These are phyloP conservation scores for Synergus japonicus DNA, from an alignment of 2,888 invertebrate species.

Conservation along the genomic window DNA sequence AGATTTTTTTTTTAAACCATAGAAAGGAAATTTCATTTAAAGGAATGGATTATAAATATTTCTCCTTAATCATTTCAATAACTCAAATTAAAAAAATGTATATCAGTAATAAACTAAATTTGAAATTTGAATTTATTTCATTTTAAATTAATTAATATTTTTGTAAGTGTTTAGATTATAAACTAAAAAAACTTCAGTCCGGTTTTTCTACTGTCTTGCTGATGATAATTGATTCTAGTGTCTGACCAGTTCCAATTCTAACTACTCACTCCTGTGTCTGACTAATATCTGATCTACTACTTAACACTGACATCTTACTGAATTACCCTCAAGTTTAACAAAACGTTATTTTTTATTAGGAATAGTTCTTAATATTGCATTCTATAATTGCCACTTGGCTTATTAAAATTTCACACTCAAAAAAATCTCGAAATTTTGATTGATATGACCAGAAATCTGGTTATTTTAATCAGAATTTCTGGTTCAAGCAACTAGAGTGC, in stretches of 20 bases:
- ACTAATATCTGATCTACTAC: conserved; percentile 13
- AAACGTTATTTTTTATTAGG: too few relatives aligned
- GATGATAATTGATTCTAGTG: neutral
- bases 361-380: too few relatives aligned
- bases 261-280: conserved; percentile 8
- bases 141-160: neutral
- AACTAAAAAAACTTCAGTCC: neutral
- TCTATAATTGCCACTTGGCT: too few relatives aligned
- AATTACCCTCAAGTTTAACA: neutral
- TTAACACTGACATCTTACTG: neutral
- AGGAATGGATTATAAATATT: neutral
- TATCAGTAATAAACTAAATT: neutral
- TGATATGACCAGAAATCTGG: too few relatives aligned
- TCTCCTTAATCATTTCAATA: too few relatives aligned
- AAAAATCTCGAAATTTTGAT: too few relatives aligned
- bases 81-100: neutral
- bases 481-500: too few relatives aligned
- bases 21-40: neutral
- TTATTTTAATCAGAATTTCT: too few relatives aligned
- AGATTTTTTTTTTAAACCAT: neutral
- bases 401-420: too few relatives aligned
- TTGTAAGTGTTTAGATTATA: neutral
- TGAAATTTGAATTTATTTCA: too few relatives aligned
- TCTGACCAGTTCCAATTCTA: neutral
- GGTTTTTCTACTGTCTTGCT: neutral